These are phyloP conservation scores for Nyctalus aviator DNA, from an alignment of 2,797 vertebrate genomes.

Conservation along the genomic window DNA sequence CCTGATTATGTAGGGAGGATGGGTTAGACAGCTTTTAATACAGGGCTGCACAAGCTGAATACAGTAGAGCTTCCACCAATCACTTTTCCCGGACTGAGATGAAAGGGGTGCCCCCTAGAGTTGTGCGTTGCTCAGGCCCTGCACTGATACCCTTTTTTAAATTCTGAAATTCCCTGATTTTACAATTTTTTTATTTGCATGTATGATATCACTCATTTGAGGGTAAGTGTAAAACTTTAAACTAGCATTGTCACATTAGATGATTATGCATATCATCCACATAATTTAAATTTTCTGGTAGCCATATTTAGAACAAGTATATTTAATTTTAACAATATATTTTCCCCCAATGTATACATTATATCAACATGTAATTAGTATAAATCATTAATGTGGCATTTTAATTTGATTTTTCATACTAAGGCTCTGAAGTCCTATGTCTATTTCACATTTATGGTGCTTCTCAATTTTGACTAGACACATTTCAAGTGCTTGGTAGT, in stretches of 20 bases:
- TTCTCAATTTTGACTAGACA: constrained; percentile 3
- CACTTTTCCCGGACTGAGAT: background rate
- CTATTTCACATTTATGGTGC: background rate
- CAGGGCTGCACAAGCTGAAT: background rate
- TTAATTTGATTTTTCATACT: constrained; percentile 5
- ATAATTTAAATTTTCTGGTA: constrained; percentile 22
- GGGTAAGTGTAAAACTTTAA: background rate
- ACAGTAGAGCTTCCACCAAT: background rate
- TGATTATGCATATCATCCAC: background rate
- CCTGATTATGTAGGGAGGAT: constrained; percentile 7
- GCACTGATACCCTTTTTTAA: background rate
- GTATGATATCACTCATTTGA: background rate
- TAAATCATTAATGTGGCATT: background rate
- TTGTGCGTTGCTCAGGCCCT: background rate
- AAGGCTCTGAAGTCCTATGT: background rate
- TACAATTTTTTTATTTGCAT: background rate
- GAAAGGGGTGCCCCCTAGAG: background rate
- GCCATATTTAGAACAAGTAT: constrained; percentile 16
- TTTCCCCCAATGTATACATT: background rate
- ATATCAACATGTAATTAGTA: background rate
- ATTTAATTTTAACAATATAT: constrained; percentile 52
- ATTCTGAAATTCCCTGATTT: background rate
- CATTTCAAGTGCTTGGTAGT: background rate
- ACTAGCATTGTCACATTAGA: background rate
- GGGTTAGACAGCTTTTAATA: background rate